Base-by-base conservation (phyloP, 2,888 invertebrate species). In the Patella depressa region DNA sequence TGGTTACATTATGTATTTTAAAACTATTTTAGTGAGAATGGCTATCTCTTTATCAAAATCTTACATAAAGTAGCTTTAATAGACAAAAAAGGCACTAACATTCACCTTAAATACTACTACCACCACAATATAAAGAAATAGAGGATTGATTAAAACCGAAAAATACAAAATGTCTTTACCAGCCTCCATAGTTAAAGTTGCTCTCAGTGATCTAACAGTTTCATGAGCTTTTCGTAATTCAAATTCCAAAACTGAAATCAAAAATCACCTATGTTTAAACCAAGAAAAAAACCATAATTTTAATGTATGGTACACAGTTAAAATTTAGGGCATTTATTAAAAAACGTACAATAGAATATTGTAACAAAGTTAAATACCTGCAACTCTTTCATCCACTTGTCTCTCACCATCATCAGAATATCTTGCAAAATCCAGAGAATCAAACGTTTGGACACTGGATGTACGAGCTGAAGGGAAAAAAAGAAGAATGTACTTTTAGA, bases 191-290 rank as follows among this genome's bases (percentile, higher is more conserved):
- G 97, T 97, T 45, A 97, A 93, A 91, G 96, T 95, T 29, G 95
- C 95, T 88, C 96, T 93, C 72, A 97, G 92, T 19, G 95, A 94
- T 90, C 95, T 95, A 71, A 97, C 97, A 14, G 96, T 96, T 91
- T 97, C 96, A 85, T 94, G 94, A 0, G 97, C 96, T 91, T 96
- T 97, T 74, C 97, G 92, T 24, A 97, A 91, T 90, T 97, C 97
- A 93, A 97, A 97, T 91, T 97, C 97, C 34, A 97, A 92, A 15
- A 97, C 95, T 91, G 85, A 78, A 87, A 88, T 70, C 75, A 76
- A 77, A 79, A 80, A 55, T 69, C 76, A 69, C 3, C 11, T 29
- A 65, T n/a, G 12, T 24, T 74, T 17, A 15, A n/a, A 19, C 7
- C 12, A n/a, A 59, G 65, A 17, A n/a, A 17, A 29, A 12, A 55